phyloP scores from a whole-genome alignment of 1,140 invertebrate species.

The Eurosta solidaginis region DNA sequence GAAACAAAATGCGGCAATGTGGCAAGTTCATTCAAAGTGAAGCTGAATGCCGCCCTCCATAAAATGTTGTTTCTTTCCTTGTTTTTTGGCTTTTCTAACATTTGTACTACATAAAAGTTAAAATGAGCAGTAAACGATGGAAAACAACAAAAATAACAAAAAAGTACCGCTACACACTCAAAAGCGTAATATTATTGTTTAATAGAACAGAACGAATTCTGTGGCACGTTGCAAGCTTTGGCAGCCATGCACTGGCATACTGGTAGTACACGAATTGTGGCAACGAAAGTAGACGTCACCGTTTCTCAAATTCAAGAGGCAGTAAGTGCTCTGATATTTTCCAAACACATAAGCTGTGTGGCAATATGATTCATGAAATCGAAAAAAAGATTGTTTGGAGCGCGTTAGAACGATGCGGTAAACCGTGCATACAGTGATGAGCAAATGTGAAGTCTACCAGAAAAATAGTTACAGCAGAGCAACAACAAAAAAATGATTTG shows the following conservation, averaged over 20 bases:
- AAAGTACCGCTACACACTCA: not conserved
- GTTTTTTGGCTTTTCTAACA: not conserved
- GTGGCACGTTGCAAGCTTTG: not conserved
- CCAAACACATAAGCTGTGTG: not conserved
- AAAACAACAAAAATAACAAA: not conserved
- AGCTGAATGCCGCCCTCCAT: not conserved
- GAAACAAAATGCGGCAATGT: conserved; percentile 3
- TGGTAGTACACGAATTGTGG: not conserved
- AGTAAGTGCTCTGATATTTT: not conserved
- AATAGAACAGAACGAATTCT: conserved; percentile 23
- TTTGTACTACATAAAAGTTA: not conserved
- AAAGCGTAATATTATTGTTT: conserved; percentile 11
- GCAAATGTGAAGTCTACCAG: not conserved
- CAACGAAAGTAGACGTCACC: not conserved
- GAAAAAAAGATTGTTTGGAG: not conserved
- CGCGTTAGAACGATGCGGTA: conserved; percentile 12
- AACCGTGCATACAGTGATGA: conserved; percentile 2
- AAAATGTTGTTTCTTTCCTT: not conserved
- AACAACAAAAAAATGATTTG: not conserved
- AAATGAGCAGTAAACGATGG: not conserved
- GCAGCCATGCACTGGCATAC: not conserved
- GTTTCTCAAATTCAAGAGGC: not conserved
- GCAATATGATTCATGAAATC: not conserved
- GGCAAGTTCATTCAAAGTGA: not conserved
- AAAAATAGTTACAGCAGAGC: not conserved